Evolutionary conservation across 2,888 invertebrate species (phyloP).

Genomic region (Rhagonycha fulva): DNA sequence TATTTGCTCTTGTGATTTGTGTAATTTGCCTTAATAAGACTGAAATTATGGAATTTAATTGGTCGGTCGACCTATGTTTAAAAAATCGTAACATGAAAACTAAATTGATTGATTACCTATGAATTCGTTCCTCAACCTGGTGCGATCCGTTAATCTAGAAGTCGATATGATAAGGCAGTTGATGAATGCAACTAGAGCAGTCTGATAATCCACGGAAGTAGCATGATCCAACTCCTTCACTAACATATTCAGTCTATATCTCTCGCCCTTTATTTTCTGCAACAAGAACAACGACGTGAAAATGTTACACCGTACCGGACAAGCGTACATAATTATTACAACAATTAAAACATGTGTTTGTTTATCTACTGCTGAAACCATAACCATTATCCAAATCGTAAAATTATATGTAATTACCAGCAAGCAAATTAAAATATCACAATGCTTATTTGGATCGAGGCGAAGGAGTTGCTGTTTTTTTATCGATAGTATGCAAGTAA

Average conservation of each 20-base stretch:
- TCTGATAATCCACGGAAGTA: constrained; percentile 84
- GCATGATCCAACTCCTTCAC: constrained; percentile 87
- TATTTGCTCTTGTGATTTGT: not conserved
- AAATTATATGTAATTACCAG: not conserved
- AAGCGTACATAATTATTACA: not conserved
- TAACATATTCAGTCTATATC: constrained; percentile 87
- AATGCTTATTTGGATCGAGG: not conserved
- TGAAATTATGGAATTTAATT: not conserved
- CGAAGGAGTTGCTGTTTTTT: constrained; percentile 5
- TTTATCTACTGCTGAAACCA: not conserved
- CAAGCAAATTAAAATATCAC: constrained; percentile 8
- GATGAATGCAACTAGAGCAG: constrained; percentile 89
- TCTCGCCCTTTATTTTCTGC: constrained; percentile 82
- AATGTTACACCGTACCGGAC: too few relatives aligned
- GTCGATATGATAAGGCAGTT: constrained; percentile 95
- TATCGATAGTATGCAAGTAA: constrained; percentile 3
- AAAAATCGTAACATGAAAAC: too few relatives aligned
- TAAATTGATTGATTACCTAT: constrained; percentile 71
- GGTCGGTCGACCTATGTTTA: not conserved
- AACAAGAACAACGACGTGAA: constrained; percentile 7
- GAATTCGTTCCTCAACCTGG: constrained; percentile 90
- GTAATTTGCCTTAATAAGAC: not conserved
- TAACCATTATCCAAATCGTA: not conserved
- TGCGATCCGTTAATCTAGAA: constrained; percentile 82
- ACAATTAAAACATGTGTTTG: not conserved